phyloP scores from a whole-genome alignment of 1,140 invertebrate species.

The Papilio polytes region DNA sequence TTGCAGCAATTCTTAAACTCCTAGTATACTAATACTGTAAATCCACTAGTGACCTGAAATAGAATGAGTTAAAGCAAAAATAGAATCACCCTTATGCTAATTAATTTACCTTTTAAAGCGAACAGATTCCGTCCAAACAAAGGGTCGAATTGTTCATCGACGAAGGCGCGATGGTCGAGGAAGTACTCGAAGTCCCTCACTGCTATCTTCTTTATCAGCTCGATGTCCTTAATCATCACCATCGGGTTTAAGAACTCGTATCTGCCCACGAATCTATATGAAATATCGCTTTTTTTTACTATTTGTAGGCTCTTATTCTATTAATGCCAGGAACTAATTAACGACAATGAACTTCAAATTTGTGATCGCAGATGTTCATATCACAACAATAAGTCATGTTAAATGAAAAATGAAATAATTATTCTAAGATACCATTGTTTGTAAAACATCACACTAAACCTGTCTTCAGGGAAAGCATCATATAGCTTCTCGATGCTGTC shows the following conservation, averaged over 20 bases:
- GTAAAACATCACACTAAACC: constrained; percentile 17
- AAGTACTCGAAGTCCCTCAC: constrained; percentile 88
- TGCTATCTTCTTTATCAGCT: constrained; percentile 66
- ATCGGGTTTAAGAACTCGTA: constrained; percentile 83
- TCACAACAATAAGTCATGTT: too few species aligned
- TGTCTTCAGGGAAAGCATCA: constrained; percentile 50
- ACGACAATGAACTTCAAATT: too few species aligned
- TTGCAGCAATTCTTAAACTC: too few species aligned
- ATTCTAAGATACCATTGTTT: too few species aligned
- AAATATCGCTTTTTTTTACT: too few species aligned
- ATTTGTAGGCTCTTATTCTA: too few species aligned
- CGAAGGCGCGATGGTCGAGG: constrained; percentile 81
- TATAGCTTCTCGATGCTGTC: constrained; percentile 45
- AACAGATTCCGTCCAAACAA: constrained; percentile 84
- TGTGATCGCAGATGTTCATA: too few species aligned
- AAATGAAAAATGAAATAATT: too few species aligned
- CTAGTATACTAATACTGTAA: too few species aligned
- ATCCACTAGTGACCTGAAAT: background rate
- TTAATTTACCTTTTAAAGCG: constrained; percentile 76
- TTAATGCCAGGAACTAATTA: too few species aligned
- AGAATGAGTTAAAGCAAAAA: too few species aligned
- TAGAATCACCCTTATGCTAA: background rate
- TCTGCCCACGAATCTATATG: constrained; percentile 69
- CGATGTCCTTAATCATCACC: constrained; percentile 77
- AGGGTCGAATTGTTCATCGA: constrained; percentile 77